Evolutionary conservation across 2,888 invertebrate genomes (phyloP).

Genomic region (Drosophila melanosoma): DNA sequence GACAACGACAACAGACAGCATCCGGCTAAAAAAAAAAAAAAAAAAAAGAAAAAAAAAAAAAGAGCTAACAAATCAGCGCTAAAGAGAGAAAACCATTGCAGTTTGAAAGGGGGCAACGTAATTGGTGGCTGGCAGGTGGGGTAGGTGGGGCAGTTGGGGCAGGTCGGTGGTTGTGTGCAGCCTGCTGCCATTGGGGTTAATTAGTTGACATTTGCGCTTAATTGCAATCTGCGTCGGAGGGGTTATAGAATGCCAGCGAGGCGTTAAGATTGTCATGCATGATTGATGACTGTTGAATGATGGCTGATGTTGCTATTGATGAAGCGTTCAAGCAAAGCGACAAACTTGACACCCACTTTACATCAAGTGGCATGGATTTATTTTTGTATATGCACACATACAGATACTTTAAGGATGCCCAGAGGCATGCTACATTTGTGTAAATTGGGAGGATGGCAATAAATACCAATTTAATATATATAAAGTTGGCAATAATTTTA

Average conservation of each 20-base stretch:
- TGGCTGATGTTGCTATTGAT: conserved; percentile 36
- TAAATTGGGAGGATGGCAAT: not conserved
- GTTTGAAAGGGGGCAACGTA: conserved; percentile 30
- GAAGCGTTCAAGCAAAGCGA: conserved; percentile 64
- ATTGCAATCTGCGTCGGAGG: conserved; percentile 68
- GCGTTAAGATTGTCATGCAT: conserved; percentile 69
- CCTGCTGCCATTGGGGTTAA: conserved; percentile 72
- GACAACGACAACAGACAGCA: conserved; percentile 38
- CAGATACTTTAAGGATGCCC: not conserved
- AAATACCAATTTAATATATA: no score
- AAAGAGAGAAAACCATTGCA: conserved; percentile 29
- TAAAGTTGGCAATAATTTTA: no score
- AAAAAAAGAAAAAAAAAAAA: conserved; percentile 12
- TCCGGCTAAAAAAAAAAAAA: conserved; percentile 5
- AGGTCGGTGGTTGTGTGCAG: conserved; percentile 4
- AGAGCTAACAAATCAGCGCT: conserved; percentile 25
- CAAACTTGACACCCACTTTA: conserved; percentile 74
- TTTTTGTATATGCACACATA: not conserved
- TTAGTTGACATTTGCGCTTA: conserved; percentile 83
- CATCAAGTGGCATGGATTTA: conserved; percentile 8
- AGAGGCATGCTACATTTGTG: not conserved
- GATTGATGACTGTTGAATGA: conserved; percentile 61
- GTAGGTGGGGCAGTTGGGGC: not conserved
- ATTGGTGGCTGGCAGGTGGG: not conserved
- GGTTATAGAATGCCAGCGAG: conserved; percentile 51